A percentile compares a stretch with the other conserved stretches of the same genome.
Conservation (phyloP, 2,797 vertebrate species). For the Rhabdophis nuchalis region DNA sequence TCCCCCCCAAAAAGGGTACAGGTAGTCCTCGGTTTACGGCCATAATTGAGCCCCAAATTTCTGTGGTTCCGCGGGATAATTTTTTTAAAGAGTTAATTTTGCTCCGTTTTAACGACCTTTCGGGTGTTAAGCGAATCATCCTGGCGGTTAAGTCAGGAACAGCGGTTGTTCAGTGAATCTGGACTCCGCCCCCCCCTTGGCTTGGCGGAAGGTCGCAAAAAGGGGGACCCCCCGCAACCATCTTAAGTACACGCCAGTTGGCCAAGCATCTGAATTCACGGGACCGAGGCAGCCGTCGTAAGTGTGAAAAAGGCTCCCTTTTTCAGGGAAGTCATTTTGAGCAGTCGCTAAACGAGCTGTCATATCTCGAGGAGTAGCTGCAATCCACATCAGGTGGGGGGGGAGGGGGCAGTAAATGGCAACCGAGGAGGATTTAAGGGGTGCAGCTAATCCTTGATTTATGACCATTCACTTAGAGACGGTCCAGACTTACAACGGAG, state of each 20-base stretch:
- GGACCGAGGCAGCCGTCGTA: background rate
- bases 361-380: background rate
- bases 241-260: background rate
- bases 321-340: background rate
- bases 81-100: background rate
- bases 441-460: background rate
- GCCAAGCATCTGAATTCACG: background rate
- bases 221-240: no score
- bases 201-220: no score
- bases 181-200: no score
- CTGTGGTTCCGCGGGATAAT: rapidly evolving
- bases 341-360: rapidly evolving
- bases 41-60: rapidly evolving
- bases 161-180: rapidly evolving
- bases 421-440: background rate
- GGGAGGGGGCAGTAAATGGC: background rate
- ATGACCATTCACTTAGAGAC: background rate
- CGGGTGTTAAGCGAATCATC: background rate
- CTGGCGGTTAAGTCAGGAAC: rapidly evolving
- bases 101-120: no score
- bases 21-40: background rate
- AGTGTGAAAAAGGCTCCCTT: background rate
- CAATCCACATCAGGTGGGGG: background rate
- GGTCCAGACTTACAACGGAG: background rate
- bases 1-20: background rate